Conservation (phyloP, 2,797 vertebrate genomes). For the Lophius americanus region DNA sequence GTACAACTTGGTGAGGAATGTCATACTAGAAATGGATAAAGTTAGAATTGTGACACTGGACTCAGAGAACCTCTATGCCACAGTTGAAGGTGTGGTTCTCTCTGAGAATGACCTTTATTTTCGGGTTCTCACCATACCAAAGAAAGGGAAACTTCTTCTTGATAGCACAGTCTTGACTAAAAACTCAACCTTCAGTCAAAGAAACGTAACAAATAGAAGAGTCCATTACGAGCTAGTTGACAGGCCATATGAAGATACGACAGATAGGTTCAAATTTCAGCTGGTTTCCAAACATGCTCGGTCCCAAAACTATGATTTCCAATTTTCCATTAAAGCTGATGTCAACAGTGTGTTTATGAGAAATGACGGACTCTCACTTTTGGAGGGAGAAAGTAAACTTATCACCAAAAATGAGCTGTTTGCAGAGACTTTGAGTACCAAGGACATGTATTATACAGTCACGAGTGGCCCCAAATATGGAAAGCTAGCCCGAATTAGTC, state of each 20-base stretch:
- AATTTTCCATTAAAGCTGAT: slow-evolving; percentile 86
- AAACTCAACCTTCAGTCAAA: slow-evolving; percentile 88
- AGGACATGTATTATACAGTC: slow-evolving; percentile 85
- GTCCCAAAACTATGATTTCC: slow-evolving; percentile 84
- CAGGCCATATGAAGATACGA: slow-evolving; percentile 77
- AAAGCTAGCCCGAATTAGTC: slow-evolving; percentile 82
- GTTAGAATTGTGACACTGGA: slow-evolving; percentile 80
- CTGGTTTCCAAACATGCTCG: slow-evolving; percentile 86
- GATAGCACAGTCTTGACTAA: slow-evolving; percentile 77
- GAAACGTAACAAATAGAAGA: slow-evolving; percentile 79
- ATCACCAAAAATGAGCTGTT: slow-evolving; percentile 87
- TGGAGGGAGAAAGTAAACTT: slow-evolving; percentile 89
- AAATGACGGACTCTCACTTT: slow-evolving; percentile 86
- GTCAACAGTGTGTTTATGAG: slow-evolving; percentile 83
- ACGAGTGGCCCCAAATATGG: slow-evolving; percentile 84
- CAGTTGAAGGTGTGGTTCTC: slow-evolving; percentile 71
- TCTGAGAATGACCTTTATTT: slow-evolving; percentile 84
- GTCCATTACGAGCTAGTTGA: slow-evolving; percentile 85
- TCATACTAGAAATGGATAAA: slow-evolving; percentile 84
- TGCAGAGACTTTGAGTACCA: slow-evolving; percentile 84
- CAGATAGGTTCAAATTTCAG: slow-evolving; percentile 87
- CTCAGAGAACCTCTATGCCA: slow-evolving; percentile 81
- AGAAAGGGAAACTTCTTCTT: slow-evolving; percentile 86
- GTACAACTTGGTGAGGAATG: slow-evolving; percentile 82
- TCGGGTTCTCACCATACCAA: slow-evolving; percentile 84